Percentiles rank a stretch among this genome's conserved stretches.
Evolutionary conservation across 2,113 vertebrate genomes (phyloP).

Genomic region (Periophthalmodon schlosseri): DNA sequence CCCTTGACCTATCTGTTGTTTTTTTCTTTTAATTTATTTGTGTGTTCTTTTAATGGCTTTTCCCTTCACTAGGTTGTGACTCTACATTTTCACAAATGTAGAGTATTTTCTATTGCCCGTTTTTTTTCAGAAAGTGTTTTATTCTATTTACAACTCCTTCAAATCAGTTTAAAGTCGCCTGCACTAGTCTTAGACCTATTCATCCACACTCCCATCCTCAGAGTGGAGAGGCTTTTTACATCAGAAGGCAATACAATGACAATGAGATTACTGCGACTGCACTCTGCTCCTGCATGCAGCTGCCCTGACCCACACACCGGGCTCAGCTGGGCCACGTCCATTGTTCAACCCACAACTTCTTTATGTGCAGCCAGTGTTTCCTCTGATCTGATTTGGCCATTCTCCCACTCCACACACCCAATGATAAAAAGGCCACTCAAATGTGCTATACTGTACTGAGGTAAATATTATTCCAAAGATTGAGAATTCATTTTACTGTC

Average conservation of each 20-base stretch:
- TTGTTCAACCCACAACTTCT: constrained; percentile 72
- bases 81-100: constrained; percentile 15
- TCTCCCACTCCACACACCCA: constrained; percentile 61
- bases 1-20: constrained; percentile 38
- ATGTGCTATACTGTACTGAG: constrained; percentile 30
- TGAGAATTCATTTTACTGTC: background rate
- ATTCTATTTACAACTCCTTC: constrained; percentile 70
- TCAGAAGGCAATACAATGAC: constrained; percentile 79
- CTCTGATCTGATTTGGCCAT: constrained; percentile 77
- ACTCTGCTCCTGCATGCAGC: constrained; percentile 74
- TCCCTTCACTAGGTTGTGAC: background rate
- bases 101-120: background rate
- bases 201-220: constrained; percentile 69
- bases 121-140: constrained; percentile 73
- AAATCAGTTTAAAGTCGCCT: constrained; percentile 77
- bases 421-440: constrained; percentile 51
- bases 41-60: background rate
- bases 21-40: background rate
- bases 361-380: constrained; percentile 70
- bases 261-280: constrained; percentile 79
- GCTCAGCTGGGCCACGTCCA: constrained; percentile 70
- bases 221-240: constrained; percentile 75
- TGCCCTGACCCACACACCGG: constrained; percentile 72
- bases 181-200: constrained; percentile 65
- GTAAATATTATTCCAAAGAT: constrained; percentile 40